phyloP scores from a whole-genome alignment of 2,888 invertebrate genomes.

The Mesochorus sp. region DNA sequence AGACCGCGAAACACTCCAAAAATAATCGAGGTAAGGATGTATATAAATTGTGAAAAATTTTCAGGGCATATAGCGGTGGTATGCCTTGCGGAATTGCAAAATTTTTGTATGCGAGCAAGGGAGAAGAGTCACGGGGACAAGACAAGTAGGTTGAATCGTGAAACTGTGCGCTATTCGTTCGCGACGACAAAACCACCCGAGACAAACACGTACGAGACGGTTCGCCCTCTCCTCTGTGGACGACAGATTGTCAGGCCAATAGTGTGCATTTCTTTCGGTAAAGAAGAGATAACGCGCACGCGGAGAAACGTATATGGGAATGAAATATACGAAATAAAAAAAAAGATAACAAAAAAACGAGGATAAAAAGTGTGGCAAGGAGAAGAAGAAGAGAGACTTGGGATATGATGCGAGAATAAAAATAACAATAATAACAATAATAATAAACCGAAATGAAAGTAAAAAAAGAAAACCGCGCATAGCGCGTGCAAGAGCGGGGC shows the following conservation, averaged over 20 bases:
- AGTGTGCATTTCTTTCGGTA: conserved; percentile 74
- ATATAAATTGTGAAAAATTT: conserved; percentile 58
- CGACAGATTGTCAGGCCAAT: conserved; percentile 76
- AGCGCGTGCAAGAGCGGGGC: conserved; percentile 72
- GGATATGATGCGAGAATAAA: background rate
- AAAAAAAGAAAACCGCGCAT: conserved; percentile 68
- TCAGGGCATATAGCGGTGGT: conserved; percentile 45
- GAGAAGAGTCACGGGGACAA: background rate
- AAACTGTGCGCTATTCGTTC: conserved; percentile 22
- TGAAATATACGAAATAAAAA: conserved; percentile 19
- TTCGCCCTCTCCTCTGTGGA: conserved; percentile 21
- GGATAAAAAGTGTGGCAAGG: conserved; percentile 1
- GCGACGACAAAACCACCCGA: conserved; percentile 41
- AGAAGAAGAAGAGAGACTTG: conserved; percentile 23
- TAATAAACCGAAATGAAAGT: conserved; percentile 11
- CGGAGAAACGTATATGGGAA: conserved; percentile 14
- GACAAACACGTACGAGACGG: conserved; percentile 55
- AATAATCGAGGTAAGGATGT: too few relatives aligned
- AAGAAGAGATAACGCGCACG: conserved; percentile 36
- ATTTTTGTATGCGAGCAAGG: conserved; percentile 46
- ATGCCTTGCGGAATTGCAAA: conserved; percentile 44
- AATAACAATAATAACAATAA: conserved; percentile 3
- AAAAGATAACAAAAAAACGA: conserved; percentile 1
- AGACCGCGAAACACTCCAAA: too few relatives aligned
- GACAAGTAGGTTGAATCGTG: conserved; percentile 46